Evolutionary conservation across 2,888 invertebrate species (phyloP), one percentile per base, ranked within the genome.

Genomic region (Neocrepidodera transversa): DNA sequence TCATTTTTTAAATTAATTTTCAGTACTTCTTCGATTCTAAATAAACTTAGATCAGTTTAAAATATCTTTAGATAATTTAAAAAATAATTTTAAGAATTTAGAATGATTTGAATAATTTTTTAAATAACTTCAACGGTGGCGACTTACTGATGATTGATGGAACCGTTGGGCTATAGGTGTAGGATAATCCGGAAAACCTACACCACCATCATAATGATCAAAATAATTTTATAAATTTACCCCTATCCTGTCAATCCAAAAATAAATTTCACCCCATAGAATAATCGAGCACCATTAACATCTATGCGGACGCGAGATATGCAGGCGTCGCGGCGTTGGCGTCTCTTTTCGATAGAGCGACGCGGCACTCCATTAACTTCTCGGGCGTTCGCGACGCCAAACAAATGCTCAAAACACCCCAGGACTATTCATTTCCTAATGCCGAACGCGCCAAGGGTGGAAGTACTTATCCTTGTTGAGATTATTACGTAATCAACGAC

Each of bases 301-400:
- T 20, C 42, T 20, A 42, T 42, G 32, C 5, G 6, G 32, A 32
- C 6, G 17, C 2, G 16, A 17, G 14, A 16, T 16, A 16, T 16
- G 45, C 45, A 26, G 43, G 45, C 14, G 38, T 38, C 16, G 45
- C 45, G 45, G 26, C 26, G 45, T 26, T 16, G 45, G 26, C 45
- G 14, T 14, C 45, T 17, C 28, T 23, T 7, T 7, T 16, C 2
- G 14, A 26, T 13, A 1, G 8, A 38, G 23, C 18, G 52, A 36
- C 47, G 43, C 17, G 51, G 51, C 57, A 51, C 57, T 45, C 58
- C 52, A 58, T 58, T 58, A 52, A 58, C 51, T 52, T 45, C 43
- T 43, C 35, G n/a, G 35, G 53, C 17, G 58, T 52, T 36, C 47
- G 51, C 38, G 58, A 43, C 32, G 53, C 53, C 53, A 42, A 52